phyloP scores from a whole-genome alignment of 64 coral and sea anemone species.

The Anthopleura sola region DNA sequence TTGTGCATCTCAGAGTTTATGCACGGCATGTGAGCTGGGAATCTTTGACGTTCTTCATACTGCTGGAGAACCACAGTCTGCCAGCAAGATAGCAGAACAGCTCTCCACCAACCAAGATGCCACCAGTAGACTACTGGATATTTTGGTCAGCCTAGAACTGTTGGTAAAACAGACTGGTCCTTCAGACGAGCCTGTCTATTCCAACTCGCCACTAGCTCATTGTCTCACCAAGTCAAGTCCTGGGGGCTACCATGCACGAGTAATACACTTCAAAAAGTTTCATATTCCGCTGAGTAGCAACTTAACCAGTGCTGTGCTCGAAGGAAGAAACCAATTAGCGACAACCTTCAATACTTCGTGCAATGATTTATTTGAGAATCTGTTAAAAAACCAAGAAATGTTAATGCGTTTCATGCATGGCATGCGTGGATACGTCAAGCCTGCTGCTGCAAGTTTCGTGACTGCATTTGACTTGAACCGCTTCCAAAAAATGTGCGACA shows the following conservation, averaged over 20 bases:
- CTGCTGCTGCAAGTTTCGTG: conserved; percentile 3
- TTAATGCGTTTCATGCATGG: neutral
- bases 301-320: conserved; percentile 29
- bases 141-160: conserved; percentile 32
- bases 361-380: neutral
- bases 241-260: neutral
- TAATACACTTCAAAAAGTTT: neutral
- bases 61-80: conserved; percentile 15
- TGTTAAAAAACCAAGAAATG: neutral
- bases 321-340: conserved; percentile 49
- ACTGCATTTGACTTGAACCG: conserved; percentile 42
- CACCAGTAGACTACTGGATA: conserved; percentile 34
- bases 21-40: conserved; percentile 49
- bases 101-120: conserved; percentile 29
- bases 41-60: conserved; percentile 53
- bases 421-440: conserved; percentile 26
- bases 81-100: conserved; percentile 23
- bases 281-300: conserved; percentile 2
- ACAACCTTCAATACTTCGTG: conserved; percentile 32
- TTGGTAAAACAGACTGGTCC: neutral
- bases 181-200: neutral
- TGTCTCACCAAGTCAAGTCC: too few relatives aligned
- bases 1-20: conserved; percentile 28
- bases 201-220: neutral
- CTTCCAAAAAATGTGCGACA: conserved; percentile 43